Evolutionary conservation across 2,113 vertebrate genomes (phyloP).

Genomic region (Xenotilapia flavipinnis): DNA sequence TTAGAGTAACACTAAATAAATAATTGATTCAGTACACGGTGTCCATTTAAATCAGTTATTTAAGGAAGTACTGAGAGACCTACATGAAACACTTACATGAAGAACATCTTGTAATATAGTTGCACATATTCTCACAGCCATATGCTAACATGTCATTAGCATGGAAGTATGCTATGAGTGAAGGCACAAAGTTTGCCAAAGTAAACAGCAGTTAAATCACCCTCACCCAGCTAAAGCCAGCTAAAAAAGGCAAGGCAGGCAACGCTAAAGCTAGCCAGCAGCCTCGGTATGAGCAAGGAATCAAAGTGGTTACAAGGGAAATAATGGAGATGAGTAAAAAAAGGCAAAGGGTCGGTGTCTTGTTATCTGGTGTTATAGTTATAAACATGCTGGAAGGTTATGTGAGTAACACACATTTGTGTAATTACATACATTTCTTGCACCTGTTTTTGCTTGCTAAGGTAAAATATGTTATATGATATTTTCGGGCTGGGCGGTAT

Average conservation of each 20-base stretch:
- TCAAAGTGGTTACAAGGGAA: not conserved
- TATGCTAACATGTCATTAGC: not conserved
- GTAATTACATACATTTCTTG: not conserved
- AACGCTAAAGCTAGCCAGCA: not conserved
- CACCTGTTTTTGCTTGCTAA: not conserved
- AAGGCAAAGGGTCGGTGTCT: not conserved
- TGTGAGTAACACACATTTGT: not conserved
- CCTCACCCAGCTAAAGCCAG: accelerated
- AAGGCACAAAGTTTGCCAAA: accelerated
- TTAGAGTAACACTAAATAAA: not conserved
- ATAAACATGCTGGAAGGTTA: not conserved
- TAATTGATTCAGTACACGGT: not conserved
- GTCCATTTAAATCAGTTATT: not conserved
- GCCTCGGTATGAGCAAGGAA: not conserved
- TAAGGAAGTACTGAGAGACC: not conserved
- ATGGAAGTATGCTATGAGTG: not conserved
- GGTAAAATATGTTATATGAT: not conserved
- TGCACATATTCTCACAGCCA: not conserved
- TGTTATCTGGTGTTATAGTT: not conserved
- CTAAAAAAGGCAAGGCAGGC: not conserved
- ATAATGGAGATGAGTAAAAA: not conserved
- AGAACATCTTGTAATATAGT: not conserved
- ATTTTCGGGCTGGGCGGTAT: not conserved
- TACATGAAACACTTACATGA: not conserved
- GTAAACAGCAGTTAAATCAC: not conserved